These are phyloP conservation scores for Anaspis maculata DNA, from an alignment of 2,888 invertebrate genomes.

Conservation along the genomic window DNA sequence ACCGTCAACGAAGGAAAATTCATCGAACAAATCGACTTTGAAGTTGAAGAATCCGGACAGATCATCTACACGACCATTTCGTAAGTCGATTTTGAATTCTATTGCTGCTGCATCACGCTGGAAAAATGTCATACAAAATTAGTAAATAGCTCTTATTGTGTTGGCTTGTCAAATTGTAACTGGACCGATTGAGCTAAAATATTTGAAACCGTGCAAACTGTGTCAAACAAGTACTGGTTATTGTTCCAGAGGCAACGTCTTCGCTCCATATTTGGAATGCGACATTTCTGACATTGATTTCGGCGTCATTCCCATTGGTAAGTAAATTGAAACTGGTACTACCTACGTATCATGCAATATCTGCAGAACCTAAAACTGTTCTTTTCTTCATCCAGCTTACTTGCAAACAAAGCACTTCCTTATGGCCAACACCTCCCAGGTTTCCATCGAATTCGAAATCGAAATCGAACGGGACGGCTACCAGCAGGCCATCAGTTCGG, in stretches of 20 bases:
- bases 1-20: constrained; percentile 54
- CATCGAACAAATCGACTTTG: constrained; percentile 53
- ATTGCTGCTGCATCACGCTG: no score
- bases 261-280: constrained; percentile 52
- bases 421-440: constrained; percentile 49
- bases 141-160: no score
- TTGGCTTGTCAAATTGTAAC: no score
- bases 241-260: constrained; percentile 53
- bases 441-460: constrained; percentile 47
- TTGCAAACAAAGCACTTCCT: constrained; percentile 42
- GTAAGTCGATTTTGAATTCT: constrained; percentile 39
- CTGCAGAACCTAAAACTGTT: no score
- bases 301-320: no score
- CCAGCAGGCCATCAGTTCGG: constrained; percentile 45
- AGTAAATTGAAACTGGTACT: no score
- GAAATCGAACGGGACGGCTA: constrained; percentile 48
- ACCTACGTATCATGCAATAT: no score
- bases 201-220: no score
- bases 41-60: constrained; percentile 51
- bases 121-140: no score
- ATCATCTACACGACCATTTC: constrained; percentile 48
- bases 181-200: not conserved
- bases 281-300: constrained; percentile 49
- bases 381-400: no score
- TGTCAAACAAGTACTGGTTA: no score